A percentile compares a stretch with the other conserved stretches of the same genome.
Conservation (phyloP, 1,140 invertebrate species). For the Dinothrombium tinctorium region DNA sequence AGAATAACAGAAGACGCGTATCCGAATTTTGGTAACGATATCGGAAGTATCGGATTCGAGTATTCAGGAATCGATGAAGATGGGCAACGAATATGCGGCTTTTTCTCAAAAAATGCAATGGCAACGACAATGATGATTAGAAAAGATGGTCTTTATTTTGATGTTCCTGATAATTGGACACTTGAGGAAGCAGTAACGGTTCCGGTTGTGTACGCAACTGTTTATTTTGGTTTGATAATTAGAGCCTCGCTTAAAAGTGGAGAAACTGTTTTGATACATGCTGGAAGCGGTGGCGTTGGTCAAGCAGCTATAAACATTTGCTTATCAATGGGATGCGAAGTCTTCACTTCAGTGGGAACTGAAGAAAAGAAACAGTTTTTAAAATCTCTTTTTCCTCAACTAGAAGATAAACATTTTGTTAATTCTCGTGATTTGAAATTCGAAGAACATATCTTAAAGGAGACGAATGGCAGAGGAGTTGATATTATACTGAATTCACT, state of each 20-base stretch:
- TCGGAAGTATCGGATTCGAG: slow-evolving; percentile 38
- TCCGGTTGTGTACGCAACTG: slow-evolving; percentile 72
- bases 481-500: slow-evolving; percentile 82
- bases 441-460: slow-evolving; percentile 21
- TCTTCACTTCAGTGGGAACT: slow-evolving; percentile 49
- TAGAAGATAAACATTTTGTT: slow-evolving; percentile 26
- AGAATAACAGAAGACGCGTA: slow-evolving; percentile 82
- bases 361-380: slow-evolving; percentile 26
- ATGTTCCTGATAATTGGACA: slow-evolving; percentile 61
- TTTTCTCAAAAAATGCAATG: slow-evolving; percentile 34
- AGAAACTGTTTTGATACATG: slow-evolving; percentile 69
- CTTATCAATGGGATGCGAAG: slow-evolving; percentile 54
- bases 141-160: slow-evolving; percentile 63
- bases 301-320: slow-evolving; percentile 82
- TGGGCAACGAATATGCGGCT: slow-evolving; percentile 70
- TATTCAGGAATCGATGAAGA: slow-evolving; percentile 44
- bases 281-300: slow-evolving; percentile 85
- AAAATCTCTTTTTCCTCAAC: slow-evolving; percentile 24
- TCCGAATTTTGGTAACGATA: slow-evolving; percentile 23
- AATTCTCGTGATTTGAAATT: slow-evolving; percentile 30
- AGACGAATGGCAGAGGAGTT: slow-evolving; percentile 42
- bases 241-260: slow-evolving; percentile 55
- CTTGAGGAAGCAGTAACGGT: slow-evolving; percentile 75
- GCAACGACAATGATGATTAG: slow-evolving; percentile 60
- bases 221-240: slow-evolving; percentile 34